phyloP scores from a whole-genome alignment of 2,797 vertebrate species.

The Momotus momota region DNA sequence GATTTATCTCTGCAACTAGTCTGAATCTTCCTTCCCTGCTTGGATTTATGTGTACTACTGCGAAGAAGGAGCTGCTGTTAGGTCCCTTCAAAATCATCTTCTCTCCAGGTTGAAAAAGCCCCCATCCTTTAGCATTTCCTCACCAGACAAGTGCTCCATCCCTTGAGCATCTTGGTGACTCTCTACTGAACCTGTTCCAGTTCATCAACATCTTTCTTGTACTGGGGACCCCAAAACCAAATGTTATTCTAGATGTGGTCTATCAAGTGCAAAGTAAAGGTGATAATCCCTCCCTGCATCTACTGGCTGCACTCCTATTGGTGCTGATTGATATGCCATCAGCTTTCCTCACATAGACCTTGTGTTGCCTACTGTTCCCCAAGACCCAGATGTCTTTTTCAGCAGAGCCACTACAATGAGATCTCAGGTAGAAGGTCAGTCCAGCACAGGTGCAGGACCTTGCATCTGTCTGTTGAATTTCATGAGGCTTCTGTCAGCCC shows the following conservation, averaged over 20 bases:
- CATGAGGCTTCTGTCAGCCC: not conserved
- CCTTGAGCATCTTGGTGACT: not conserved
- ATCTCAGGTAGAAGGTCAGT: not conserved
- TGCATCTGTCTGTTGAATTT: not conserved
- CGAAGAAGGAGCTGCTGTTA: not conserved
- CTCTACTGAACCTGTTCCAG: not conserved
- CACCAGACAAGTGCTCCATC: not conserved
- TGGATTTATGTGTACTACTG: not conserved
- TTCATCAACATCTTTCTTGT: not conserved
- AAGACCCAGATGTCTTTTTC: not conserved
- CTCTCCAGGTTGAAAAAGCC: not conserved
- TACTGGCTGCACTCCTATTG: not conserved
- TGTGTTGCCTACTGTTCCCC: not conserved
- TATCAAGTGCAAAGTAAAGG: not conserved
- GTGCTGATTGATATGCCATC: not conserved
- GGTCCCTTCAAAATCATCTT: not conserved
- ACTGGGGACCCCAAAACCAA: not conserved
- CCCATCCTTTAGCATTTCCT: not conserved
- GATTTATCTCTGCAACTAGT: not conserved
- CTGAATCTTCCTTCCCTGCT: not conserved
- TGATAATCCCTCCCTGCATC: not conserved
- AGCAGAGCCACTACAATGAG: not conserved
- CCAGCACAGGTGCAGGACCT: not conserved
- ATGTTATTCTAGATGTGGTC: not conserved
- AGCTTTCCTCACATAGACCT: rapidly evolving